Evolutionary conservation across 2,797 vertebrate genomes (phyloP), one percentile per base, ranked within the genome.

Genomic region (Enteromius radiatus): DNA sequence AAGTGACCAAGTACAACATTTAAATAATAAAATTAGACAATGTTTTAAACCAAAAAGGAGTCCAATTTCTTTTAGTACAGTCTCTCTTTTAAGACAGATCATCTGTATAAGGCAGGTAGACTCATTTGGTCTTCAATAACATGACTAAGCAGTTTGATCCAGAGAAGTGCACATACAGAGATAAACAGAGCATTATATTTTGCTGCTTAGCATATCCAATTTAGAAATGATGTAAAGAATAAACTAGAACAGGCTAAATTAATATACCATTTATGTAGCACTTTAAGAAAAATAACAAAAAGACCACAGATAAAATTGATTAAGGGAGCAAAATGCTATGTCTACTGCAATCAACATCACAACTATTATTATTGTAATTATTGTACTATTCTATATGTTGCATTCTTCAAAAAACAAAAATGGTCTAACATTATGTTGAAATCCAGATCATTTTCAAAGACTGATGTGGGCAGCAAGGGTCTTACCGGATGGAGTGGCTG

Each of bases 401-500:
- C 6, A 65, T 33, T 28, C 15, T 45, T 15, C 0, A 33, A 70
- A 38, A 79, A 69, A 33, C 45, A 56, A 14, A 80, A 28, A 15
- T 1, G 2, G 36, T 5, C 52, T 45, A 15, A 15, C 8, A 38
- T 15, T 59, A 5, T 5, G 14, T 43, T n/a, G 67, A 73, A 38
- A 76, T 47, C 38, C 52, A 41, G 10, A 21, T 68, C 0, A 71
- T 12, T 28, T 17, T n/a, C 6, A n/a, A 36, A 68, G 21, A 12
- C 41, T 63, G 82, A 49, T 45, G 11, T 47, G 33, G 26, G 26
- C 33, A 69, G 23, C 11, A 67, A 31, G 19, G 26, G 56, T 76
- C 91, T 93, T 86, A 95, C 94, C 95, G 15, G 91, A 96, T 65
- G 95, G 96, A 17, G 93, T 93, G 89, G 93, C 87, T 61, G 95